A percentile compares a stretch with the other conserved stretches of the same genome.
Conservation (phyloP, 2,888 invertebrate species). For the Lepidochitona cinerea region DNA sequence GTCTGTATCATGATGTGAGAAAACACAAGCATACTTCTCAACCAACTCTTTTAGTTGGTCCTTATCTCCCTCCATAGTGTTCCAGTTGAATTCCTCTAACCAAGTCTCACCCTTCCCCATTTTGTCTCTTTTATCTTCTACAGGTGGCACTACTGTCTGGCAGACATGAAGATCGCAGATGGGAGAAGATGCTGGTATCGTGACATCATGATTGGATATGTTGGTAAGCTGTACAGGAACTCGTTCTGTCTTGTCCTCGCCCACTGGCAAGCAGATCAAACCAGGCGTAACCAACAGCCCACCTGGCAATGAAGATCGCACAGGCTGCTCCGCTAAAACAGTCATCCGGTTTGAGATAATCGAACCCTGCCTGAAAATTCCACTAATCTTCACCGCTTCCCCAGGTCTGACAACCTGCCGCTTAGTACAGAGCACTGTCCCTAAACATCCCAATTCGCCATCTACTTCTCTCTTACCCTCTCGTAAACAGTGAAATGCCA, state of each 20-base stretch:
- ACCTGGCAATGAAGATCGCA: not conserved
- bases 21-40: not conserved
- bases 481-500: not conserved
- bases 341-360: not conserved
- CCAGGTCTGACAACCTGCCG: not conserved
- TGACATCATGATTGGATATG: not conserved
- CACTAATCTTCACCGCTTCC: not conserved
- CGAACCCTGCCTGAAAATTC: not conserved
- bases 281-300: not conserved
- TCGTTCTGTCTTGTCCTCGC: not conserved
- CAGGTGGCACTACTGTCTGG: not conserved
- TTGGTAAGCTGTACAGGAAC: not conserved
- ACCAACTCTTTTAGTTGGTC: not conserved
- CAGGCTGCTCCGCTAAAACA: not conserved
- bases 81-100: not conserved
- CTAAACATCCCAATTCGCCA: not conserved
- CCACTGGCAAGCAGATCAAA: not conserved
- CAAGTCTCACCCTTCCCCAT: not conserved
- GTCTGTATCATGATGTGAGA: not conserved
- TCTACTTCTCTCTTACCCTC: not conserved
- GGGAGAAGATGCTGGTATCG: not conserved
- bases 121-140: not conserved
- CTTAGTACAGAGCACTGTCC: not conserved
- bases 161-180: not conserved
- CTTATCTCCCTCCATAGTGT: not conserved